Evolutionary conservation across 2,113 vertebrate genomes (phyloP), one percentile per base, ranked within the genome.

Genomic region (Tursiops truncatus): DNA sequence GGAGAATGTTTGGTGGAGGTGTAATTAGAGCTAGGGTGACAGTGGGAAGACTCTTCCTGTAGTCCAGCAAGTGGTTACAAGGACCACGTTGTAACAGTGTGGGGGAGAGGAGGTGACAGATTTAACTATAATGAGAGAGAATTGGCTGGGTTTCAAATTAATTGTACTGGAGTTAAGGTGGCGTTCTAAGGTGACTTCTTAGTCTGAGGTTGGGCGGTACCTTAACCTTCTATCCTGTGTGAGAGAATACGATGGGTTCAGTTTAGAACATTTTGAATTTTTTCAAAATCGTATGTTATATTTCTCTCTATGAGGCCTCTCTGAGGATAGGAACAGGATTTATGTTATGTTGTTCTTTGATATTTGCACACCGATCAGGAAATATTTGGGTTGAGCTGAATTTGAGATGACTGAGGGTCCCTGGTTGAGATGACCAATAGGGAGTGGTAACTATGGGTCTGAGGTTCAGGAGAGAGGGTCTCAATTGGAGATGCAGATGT

Each of bases 131-230:
- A 2, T 47, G 73, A 77, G 67, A 68, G 67, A 65, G 28, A 53
- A 77, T 56, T 83, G 68, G 25, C 68, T 97, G 81, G 25, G 5
- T 96, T 92, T 73, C 38, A 88, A 84, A 83, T 33, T 6, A 47
- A 62, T 63, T 63, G 38, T 65, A 26, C 58, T 83, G 36, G 85
- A 95, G 33, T 96, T 81, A 73, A 60, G 8, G 50, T 96, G 88
- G n/a, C 60, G 77, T 87, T 94, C 65, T 58, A 84, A 88, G n/a
- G 25, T 88, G 70, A 81, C 56, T 96, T 60, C 71, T 63, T 74
- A 44, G 8, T 56, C 87, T 91, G 85, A 70, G 8, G 8, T n/a
- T 53, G n/a, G 62, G 23, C 83, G 17, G 26, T 76, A 44, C 76
- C 70, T 92, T 94, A 67, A 73, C 47, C 20, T 83, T 93, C 31